Evolutionary conservation across 1,140 invertebrate genomes (phyloP), one percentile per base, ranked within the genome.

Genomic region (Diabrotica virgifera): DNA sequence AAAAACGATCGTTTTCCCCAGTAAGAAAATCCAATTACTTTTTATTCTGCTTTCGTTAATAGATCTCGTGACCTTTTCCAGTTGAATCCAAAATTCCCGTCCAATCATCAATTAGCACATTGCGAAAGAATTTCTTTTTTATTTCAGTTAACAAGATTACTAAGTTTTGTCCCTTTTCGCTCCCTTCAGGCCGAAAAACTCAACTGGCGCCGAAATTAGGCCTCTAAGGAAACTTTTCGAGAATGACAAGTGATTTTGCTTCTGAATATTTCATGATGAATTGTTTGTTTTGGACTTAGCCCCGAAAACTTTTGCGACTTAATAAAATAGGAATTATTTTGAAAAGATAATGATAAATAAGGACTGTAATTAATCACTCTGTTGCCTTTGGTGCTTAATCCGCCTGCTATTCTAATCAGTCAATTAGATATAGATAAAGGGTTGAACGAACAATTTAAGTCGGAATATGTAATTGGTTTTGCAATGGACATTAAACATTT

Each of bases 301-400:
- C 40, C n/a, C 4, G n/a, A 46, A 46, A 46, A 46, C 8, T 46
- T 46, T 46, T 46, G 40, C 8, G 40, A 10, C 40, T 46, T 46
- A 46, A 46, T 46, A n/a, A 46, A 46, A 46, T 46, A 46, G 40
- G 40, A 46, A 46, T 46, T 46, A 46, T 46, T 46, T 8, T 46
- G 40, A 46, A n/a, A 46, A 46, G 40, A 46, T 46, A 46, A 46
- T 46, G 40, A 46, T 46, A 46, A 46, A 46, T 46, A 46, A 46
- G 40, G 40, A 46, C 40, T 46, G 8, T n/a, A 46, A 46, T 46
- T 46, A 46, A 46, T 46, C 40, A 46, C 40, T 46, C n/a, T 3
- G 40, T 46, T 46, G 40, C 40, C 40, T 46, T 46, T 46, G 40
- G 40, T 46, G 8, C 40, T 24, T 8, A 46, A n/a, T 46, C 40